Base-by-base conservation (phyloP, 2,888 invertebrate species). In the Notodonta dromedarius region DNA sequence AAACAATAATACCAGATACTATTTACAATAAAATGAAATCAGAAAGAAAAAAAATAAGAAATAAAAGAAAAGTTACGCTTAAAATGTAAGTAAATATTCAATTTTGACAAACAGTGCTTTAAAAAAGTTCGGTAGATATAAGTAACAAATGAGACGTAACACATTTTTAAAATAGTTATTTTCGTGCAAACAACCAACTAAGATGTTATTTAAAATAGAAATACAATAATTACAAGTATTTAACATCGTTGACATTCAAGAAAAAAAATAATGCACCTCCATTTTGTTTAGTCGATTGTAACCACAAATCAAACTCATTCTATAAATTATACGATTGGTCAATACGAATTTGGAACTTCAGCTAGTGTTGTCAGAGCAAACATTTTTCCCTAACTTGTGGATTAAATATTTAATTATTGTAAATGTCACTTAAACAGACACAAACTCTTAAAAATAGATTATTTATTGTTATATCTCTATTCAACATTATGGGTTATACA, bases 1-100 rank as follows among this genome's bases (percentile, higher is more conserved):
- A 86, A 84, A 85, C 73, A 85, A 86, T 75, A 80, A 78, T 73
- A 75, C 78, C 73, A 74, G 80, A 82, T 77, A 77, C 78, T 86
- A 88, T 89, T 82, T 87, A 89, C 86, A 88, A 68, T 4, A 16
- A 55, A 35, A 55, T 24, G 0, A 24, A 11, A 67, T 63, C 59
- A 63, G 72, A 74, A 66, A 67, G 72, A 74, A 66, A 67, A 66
- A 55, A 61, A 63, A 60, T 57, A 56, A 66, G 61, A 39, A 53
- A n/a, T n/a, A n/a, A n/a, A 62, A 12, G 24, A 68, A 66, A 66
- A 60, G 54, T 71, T 71, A 65, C 5, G 62, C 74, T 74, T 74
- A 74, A n/a, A 71, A 57, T 71, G 69, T 70, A 57, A 63, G 39
- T 56, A 58, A 24, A 24, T 24, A 24, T 24, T 60, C 11, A 53